Evolutionary conservation across 2,113 vertebrate species (phyloP), one percentile per base, ranked within the genome.

Genomic region (Anguilla japonica): DNA sequence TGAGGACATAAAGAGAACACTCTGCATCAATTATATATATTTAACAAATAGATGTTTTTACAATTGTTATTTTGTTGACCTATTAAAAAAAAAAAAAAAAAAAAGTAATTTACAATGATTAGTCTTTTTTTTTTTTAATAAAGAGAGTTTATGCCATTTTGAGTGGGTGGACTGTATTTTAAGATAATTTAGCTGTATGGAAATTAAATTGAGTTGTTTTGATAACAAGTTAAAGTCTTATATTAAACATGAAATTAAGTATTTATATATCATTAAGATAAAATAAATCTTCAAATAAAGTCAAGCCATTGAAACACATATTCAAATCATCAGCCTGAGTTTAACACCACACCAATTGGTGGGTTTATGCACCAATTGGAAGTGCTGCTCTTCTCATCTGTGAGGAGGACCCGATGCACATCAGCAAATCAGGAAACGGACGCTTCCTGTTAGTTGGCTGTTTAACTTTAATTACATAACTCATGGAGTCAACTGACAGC

Each of bases 391-490:
- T 26, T 71, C 63, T 75, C 6, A 34, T 75, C 91, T 26, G 18
- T 91, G 46, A 90, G 87, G 18, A 82, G 57, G 85, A 89, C 91
- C 93, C 88, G 91, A 86, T 85, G 88, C 80, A 50, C 89, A 90
- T 91, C 91, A 94, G 92, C 89, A 93, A 92, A 94, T 91, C 84
- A 88, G 83, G 88, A 89, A 90, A 67, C 88, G 90, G 15, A 89
- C 89, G 91, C 92, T 63, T 92, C 92, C 92, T 91, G 92, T 93
- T 91, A 89, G 88, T 88, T 87, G n/a, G 87, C 82, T 34, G 83
- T 91, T 92, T 89, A 93, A 90, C 89, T 91, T 86, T 83, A 89
- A 87, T 91, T 86, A 88, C 87, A 84, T 87, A 82, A 89, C 89
- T 89, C 20, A n/a, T 85, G 88, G 91, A 91, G 93, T 92, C 88